phyloP scores from a whole-genome alignment of 2,113 vertebrate genomes.

The Pteronura brasiliensis region DNA sequence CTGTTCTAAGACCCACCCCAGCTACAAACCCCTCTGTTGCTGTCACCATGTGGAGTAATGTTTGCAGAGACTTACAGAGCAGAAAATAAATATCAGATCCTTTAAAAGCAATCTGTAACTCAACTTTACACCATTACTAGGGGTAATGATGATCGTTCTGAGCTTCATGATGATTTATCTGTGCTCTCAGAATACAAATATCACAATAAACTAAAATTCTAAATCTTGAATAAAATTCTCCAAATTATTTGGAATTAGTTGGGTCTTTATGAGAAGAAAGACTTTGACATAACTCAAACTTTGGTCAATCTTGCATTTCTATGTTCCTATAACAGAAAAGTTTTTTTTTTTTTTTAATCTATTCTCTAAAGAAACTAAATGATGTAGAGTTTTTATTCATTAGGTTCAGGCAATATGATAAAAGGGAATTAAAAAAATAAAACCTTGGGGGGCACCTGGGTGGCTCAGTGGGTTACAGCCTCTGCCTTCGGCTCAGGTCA shows the following conservation, averaged over 20 bases:
- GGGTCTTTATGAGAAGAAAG: background rate
- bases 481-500: too few species aligned
- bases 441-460: too few species aligned
- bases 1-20: background rate
- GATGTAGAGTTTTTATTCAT: background rate
- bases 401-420: slow-evolving; percentile 8
- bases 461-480: too few species aligned
- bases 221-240: background rate
- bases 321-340: slow-evolving; percentile 41
- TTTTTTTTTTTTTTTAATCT: slow-evolving; percentile 44
- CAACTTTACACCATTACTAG: background rate
- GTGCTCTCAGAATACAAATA: background rate
- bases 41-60: background rate
- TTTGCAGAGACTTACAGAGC: background rate
- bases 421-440: background rate
- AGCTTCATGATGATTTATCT: background rate
- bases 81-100: background rate
- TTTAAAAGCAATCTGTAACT: background rate
- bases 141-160: background rate
- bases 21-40: background rate
- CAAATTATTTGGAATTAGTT: background rate
- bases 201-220: background rate
- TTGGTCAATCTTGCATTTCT: slow-evolving; percentile 15
- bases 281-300: background rate
- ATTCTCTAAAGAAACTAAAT: slow-evolving; percentile 57